Conservation (phyloP, 2,797 vertebrate species). For the Muraenolepis orangiensis region DNA sequence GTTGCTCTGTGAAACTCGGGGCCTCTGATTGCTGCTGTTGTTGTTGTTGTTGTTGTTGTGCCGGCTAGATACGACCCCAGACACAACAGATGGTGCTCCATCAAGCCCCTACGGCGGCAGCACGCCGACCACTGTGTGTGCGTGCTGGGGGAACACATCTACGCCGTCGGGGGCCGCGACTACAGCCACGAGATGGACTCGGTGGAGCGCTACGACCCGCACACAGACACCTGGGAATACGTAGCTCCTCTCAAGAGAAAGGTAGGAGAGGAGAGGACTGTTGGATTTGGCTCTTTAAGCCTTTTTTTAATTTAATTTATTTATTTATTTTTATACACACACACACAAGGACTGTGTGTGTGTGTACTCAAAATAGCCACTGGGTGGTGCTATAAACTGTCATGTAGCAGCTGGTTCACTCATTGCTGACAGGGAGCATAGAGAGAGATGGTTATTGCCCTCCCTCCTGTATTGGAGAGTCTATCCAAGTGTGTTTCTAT, state of each 20-base stretch:
- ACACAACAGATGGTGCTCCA: constrained; percentile 91
- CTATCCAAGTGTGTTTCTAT: not conserved
- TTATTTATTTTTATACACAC: too few species aligned
- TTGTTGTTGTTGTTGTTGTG: not conserved
- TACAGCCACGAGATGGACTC: constrained; percentile 86
- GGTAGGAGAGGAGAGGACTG: constrained; percentile 65
- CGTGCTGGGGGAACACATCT: constrained; percentile 82
- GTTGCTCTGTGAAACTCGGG: not conserved
- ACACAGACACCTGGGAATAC: constrained; percentile 88
- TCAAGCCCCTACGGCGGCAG: constrained; percentile 88
- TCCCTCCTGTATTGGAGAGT: not conserved
- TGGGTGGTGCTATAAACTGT: constrained; percentile 33
- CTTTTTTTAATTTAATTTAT: not conserved
- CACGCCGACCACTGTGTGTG: constrained; percentile 94
- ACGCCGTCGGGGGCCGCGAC: constrained; percentile 91
- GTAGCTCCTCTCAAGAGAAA: constrained; percentile 85
- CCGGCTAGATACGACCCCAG: constrained; percentile 88
- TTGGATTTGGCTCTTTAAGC: too few species aligned
- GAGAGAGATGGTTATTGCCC: not conserved
- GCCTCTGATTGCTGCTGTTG: not conserved
- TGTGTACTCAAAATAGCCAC: constrained; percentile 28
- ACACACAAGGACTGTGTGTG: not conserved
- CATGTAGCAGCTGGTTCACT: not conserved
- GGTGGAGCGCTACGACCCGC: constrained; percentile 92
- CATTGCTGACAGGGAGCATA: not conserved